phyloP scores from a whole-genome alignment of 2,113 vertebrate species.

The Felis chaus region DNA sequence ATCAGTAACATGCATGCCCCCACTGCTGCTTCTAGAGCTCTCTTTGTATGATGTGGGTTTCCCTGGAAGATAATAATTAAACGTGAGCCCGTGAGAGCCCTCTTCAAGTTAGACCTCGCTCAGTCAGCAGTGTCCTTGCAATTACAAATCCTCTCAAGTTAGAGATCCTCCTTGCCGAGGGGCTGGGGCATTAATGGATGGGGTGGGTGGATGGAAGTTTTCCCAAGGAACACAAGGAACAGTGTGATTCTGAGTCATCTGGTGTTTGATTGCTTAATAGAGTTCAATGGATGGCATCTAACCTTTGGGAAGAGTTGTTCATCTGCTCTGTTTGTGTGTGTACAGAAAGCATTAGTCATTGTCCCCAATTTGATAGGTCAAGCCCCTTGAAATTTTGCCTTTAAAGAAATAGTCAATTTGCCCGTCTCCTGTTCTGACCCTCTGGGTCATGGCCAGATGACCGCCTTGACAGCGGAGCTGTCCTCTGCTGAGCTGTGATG shows the following conservation, averaged over 20 bases:
- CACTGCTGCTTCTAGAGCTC: background rate
- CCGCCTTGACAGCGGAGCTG: background rate
- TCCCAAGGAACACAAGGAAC: background rate
- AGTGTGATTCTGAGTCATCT: slow-evolving; percentile 63
- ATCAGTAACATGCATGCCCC: background rate
- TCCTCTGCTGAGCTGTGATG: background rate
- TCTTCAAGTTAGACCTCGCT: slow-evolving; percentile 29
- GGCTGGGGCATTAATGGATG: slow-evolving; percentile 2
- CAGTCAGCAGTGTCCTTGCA: slow-evolving; percentile 47
- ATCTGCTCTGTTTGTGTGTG: slow-evolving; percentile 38
- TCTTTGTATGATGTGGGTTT: slow-evolving; percentile 21
- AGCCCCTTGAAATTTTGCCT: slow-evolving; percentile 34
- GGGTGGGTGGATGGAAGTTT: background rate
- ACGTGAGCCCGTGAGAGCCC: background rate
- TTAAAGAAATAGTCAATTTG: slow-evolving; percentile 41
- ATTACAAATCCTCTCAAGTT: slow-evolving; percentile 22
- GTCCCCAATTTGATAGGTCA: slow-evolving; percentile 4
- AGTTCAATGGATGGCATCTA: slow-evolving; percentile 56
- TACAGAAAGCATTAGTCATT: slow-evolving; percentile 55
- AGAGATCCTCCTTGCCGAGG: background rate
- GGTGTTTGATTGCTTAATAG: slow-evolving; percentile 60
- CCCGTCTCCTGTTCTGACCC: background rate
- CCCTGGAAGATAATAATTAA: slow-evolving; percentile 30
- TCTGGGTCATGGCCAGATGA: background rate
- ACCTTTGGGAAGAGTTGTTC: slow-evolving; percentile 42